Evolutionary conservation across 1,140 invertebrate species (phyloP), one percentile per base, ranked within the genome.

Genomic region (Tetramorium parvispinum): DNA sequence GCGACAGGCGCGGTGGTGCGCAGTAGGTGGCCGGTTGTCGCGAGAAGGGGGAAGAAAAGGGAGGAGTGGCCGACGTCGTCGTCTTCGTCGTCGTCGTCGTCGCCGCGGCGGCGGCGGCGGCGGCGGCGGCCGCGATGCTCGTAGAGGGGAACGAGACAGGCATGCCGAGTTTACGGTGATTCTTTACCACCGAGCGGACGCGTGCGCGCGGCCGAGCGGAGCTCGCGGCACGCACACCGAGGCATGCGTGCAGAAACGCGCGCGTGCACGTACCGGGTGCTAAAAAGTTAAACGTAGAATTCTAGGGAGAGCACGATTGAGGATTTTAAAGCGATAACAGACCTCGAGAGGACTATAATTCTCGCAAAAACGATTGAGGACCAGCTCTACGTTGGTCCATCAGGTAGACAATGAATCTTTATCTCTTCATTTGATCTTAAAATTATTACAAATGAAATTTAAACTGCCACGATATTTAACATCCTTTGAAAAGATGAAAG

Each of bases 111-210:
- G 61, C 32, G 0, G 61, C 32, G 2, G 63, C 37, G 18, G 37
- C 37, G 32, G 13, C 37, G 5, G 27, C 46, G 49, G 79, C 53
- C 53, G 24, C 79, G 79, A 83, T 73, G 66, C 53, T 71, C 68
- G 32, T 55, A 70, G 70, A 53, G 43, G 53, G 63, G 73, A 85
- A 66, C 66, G 85, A 76, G 68, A 75, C 49, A 65, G 57, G 55
- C 53, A 61, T 65, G 51, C 57, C 57, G 46, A 75, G 78, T 88
- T 77, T 65, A 86, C 63, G 76, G 37, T 70, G 63, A 85, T 86
- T 82, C 11, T 86, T 61, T 79, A 53, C 55, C 77, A 40, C 49
- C 37, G 3, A 46, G 59, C 32, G 49, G 57, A 68, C 68, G 76
- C 59, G 76, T 49, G 43, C 18, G 59, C n/a, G 32, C 61, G 18